Conservation (phyloP, 2,113 vertebrate species). For the Xenopus laevis region DNA sequence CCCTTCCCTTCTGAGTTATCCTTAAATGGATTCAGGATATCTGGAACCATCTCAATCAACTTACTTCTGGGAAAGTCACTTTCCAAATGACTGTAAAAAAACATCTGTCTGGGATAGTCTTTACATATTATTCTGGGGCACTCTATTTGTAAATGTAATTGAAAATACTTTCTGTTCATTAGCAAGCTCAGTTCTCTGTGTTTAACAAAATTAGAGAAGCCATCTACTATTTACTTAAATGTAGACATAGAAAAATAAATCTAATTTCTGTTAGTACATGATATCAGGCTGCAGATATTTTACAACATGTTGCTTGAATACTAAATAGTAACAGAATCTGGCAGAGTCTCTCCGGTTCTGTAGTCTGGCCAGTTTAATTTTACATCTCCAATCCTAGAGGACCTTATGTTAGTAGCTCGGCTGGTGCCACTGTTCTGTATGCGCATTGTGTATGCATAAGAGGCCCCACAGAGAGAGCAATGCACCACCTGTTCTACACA, state of each 20-base stretch:
- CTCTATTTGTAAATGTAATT: too few relatives aligned
- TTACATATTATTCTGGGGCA: too few relatives aligned
- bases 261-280: neutral
- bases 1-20: too few relatives aligned
- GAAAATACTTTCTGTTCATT: too few relatives aligned
- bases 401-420: slow-evolving; percentile 22
- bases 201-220: too few relatives aligned
- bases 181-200: too few relatives aligned
- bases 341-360: slow-evolving; percentile 12
- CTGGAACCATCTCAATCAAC: too few relatives aligned
- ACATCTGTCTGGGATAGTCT: too few relatives aligned
- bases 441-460: slow-evolving; percentile 39
- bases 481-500: slow-evolving; percentile 35
- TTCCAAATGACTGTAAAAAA: too few relatives aligned
- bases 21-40: too few relatives aligned
- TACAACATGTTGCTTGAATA: neutral
- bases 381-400: slow-evolving; percentile 36
- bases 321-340: slow-evolving; percentile 16
- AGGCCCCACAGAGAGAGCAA: slow-evolving; percentile 28
- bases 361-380: slow-evolving; percentile 25
- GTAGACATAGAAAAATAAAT: neutral
- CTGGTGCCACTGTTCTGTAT: slow-evolving; percentile 21
- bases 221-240: too few relatives aligned
- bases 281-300: neutral
- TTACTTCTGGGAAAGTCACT: too few relatives aligned